Base-by-base conservation (phyloP, 2,888 invertebrate genomes). In the Pelosia muscerda region DNA sequence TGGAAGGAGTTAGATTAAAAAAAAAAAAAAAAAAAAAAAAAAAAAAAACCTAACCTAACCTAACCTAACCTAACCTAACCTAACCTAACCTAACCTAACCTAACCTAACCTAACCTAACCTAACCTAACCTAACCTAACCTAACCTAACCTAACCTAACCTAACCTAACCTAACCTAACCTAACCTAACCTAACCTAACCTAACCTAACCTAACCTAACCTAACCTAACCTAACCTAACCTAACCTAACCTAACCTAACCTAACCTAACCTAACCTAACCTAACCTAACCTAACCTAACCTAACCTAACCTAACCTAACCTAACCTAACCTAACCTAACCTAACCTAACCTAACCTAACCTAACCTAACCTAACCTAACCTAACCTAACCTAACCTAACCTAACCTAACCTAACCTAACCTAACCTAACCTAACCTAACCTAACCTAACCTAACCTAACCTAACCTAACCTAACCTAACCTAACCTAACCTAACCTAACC, bases 401-500 rank as follows among this genome's bases (percentile, higher is more conserved):
- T 69, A 65, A 65, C 68, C 67, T 67, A 67, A 67, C 67, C 67
- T 63, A 63, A 67, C 63, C 67, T 63, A 63, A 67, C 63, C 67
- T 67, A 67, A 67, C 64, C 64, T 64, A 64, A 64, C 64, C 64
- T 64, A 64, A 64, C 64, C 56, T 63, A 63, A 63, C 69, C 66
- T 69, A 69, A 65, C 69, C 65, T 63, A 65, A 63, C 65, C 69
- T 60, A 60, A 72, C 70, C 76, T 72, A 72, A 74, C 71, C 76
- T 73, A 72, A 73, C 73, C 76, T 73, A 74, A 73, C 74, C 74
- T 71, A 72, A 74, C 72, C 76, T 72, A 72, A 66, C 66, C 66
- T 66, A 66, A 66, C 66, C 64, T 64, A 64, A 64, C 64, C 64
- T 64, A 64, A 64, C 64, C 64, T 71, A 67, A 71, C 71, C 71